phyloP scores from a whole-genome alignment of 2,888 invertebrate species.

The Acleris sparsana region DNA sequence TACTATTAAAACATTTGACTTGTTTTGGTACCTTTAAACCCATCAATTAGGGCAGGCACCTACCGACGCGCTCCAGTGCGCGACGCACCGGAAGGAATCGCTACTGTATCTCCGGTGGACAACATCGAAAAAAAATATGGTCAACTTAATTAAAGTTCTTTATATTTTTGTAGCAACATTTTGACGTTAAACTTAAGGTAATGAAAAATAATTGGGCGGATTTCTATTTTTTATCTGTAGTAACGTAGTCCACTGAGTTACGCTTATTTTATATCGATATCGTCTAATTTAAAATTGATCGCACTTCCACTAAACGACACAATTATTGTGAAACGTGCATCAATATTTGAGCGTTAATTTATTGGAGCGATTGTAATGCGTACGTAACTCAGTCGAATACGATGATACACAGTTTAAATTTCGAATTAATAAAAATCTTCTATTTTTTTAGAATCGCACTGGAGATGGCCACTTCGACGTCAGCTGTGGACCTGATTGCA shows the following conservation, averaged over 20 bases:
- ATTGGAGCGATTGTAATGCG: too few species aligned
- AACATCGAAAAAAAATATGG: constrained; percentile 42
- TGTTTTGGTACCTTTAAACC: constrained; percentile 5
- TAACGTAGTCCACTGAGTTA: too few species aligned
- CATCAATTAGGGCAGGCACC: constrained; percentile 54
- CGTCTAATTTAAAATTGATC: too few species aligned
- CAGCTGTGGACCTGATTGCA: constrained; percentile 88
- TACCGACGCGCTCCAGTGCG: constrained; percentile 66
- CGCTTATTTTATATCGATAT: too few species aligned
- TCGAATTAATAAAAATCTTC: background rate
- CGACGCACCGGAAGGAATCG: constrained; percentile 65
- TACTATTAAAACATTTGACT: background rate
- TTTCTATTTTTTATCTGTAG: too few species aligned
- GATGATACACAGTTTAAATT: background rate
- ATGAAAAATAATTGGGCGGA: too few species aligned
- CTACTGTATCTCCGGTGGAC: constrained; percentile 58
- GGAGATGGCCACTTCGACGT: constrained; percentile 87
- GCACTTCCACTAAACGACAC: too few species aligned
- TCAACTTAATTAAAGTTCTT: constrained; percentile 16
- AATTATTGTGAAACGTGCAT: too few species aligned
- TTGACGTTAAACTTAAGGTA: too few species aligned
- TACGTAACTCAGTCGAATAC: too few species aligned
- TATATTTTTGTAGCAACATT: too few species aligned
- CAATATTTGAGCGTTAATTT: too few species aligned
- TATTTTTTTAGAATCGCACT: constrained; percentile 85